Conservation (phyloP, 2,888 invertebrate genomes). For the Tetragonula carbonaria region DNA sequence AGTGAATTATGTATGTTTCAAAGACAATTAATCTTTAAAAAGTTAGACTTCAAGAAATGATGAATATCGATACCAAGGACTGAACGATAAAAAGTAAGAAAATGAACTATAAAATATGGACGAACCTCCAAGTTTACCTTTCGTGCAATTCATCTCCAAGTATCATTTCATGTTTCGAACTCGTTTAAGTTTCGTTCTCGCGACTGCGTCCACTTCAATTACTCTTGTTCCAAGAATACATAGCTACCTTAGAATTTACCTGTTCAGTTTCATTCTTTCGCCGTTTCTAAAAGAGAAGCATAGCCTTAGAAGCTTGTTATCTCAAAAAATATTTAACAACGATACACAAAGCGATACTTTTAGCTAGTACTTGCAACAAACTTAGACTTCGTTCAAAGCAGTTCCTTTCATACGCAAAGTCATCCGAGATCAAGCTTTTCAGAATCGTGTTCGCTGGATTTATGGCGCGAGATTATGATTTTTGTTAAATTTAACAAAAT, state of each 20-base stretch:
- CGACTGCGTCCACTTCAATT: slow-evolving; percentile 60
- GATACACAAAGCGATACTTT: slow-evolving; percentile 17
- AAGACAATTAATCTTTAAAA: background rate
- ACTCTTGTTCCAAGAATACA: slow-evolving; percentile 65
- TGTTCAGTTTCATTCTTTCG: slow-evolving; percentile 48
- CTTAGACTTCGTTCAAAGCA: slow-evolving; percentile 33
- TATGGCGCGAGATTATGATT: slow-evolving; percentile 35
- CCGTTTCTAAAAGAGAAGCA: background rate
- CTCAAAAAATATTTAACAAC: slow-evolving; percentile 40
- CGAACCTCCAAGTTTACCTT: slow-evolving; percentile 37
- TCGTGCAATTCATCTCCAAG: slow-evolving; percentile 62
- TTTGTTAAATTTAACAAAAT: slow-evolving; percentile 22
- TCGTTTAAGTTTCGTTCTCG: slow-evolving; percentile 62
- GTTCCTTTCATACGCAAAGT: slow-evolving; percentile 13
- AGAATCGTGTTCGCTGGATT: slow-evolving; percentile 25
- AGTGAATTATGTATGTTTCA: background rate
- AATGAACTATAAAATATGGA: slow-evolving; percentile 68
- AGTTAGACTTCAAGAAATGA: slow-evolving; percentile 22
- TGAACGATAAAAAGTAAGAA: slow-evolving; percentile 34
- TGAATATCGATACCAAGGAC: slow-evolving; percentile 3
- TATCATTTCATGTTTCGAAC: slow-evolving; percentile 72
- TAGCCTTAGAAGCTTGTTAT: slow-evolving; percentile 24
- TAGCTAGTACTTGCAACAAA: slow-evolving; percentile 24
- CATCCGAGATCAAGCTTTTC: slow-evolving; percentile 45
- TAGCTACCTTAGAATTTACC: slow-evolving; percentile 65